phyloP scores from a whole-genome alignment of 2,797 vertebrate species.

The Hippocampus kuda region DNA sequence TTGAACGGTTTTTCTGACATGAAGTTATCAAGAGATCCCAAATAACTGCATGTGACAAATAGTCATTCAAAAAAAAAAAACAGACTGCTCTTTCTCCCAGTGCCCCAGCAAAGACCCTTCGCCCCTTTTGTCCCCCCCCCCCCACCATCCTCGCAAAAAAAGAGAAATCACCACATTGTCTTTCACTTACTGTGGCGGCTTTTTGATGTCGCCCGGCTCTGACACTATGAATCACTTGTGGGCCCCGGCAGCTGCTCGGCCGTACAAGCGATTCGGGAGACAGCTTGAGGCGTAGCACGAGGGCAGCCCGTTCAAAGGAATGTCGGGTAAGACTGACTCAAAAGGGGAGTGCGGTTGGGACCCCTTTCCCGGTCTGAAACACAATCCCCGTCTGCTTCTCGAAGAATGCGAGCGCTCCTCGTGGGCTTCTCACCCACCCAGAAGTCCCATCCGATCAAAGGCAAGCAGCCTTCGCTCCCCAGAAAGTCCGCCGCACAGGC shows the following conservation, averaged over 20 bases:
- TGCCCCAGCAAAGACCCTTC: slow-evolving; percentile 1
- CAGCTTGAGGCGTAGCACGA: slow-evolving; percentile 2
- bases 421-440: slow-evolving; percentile 16
- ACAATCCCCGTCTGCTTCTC: slow-evolving; percentile 26
- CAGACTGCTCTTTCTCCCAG: slow-evolving; percentile 15
- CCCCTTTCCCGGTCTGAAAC: slow-evolving; percentile 47
- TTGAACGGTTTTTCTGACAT: no score
- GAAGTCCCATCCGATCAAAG: slow-evolving; percentile 33
- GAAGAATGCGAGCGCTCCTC: slow-evolving; percentile 47
- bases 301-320: slow-evolving; percentile 12
- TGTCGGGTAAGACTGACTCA: slow-evolving; percentile 35
- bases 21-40: no score
- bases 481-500: slow-evolving; percentile 17
- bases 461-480: slow-evolving; percentile 12
- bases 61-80: slow-evolving; percentile 30
- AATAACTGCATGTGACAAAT: slow-evolving; percentile 14
- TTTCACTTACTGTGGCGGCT: slow-evolving; percentile 32
- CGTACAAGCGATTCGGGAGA: slow-evolving; percentile 8
- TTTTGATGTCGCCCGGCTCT: slow-evolving; percentile 44
- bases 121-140: slow-evolving; percentile 8
- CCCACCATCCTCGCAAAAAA: slow-evolving; percentile 22
- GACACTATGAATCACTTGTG: slow-evolving; percentile 37
- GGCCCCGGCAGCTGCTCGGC: slow-evolving; percentile 22
- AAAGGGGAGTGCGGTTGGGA: slow-evolving; percentile 15
- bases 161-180: slow-evolving; percentile 48